phyloP scores from a whole-genome alignment of 2,888 invertebrate species.

The Fabriciana adippe region DNA sequence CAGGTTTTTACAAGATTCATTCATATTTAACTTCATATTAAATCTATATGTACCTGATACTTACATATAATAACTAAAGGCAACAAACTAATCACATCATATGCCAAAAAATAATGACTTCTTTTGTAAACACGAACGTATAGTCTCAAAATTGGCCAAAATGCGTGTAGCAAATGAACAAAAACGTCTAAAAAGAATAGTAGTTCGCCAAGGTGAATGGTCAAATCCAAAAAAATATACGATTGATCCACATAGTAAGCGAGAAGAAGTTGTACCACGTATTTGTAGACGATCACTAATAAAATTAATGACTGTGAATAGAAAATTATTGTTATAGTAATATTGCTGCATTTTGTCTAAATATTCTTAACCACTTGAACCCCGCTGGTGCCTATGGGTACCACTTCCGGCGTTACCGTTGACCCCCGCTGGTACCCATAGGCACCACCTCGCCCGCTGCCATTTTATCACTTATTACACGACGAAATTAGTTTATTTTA shows the following conservation, averaged over 20 bases:
- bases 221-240: conserved; percentile 45
- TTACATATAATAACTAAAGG: conserved; percentile 59
- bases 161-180: conserved; percentile 56
- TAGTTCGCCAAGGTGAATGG: conserved; percentile 49
- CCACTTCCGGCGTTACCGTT: too few relatives aligned
- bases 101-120: conserved; percentile 48
- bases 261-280: conserved; percentile 54
- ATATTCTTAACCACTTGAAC: too few relatives aligned
- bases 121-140: conserved; percentile 61
- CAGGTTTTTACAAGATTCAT: not conserved
- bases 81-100: conserved; percentile 56
- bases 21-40: not conserved
- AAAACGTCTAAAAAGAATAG: conserved; percentile 56
- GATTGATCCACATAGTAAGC: conserved; percentile 52
- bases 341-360: not conserved
- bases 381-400: too few relatives aligned
- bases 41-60: conserved; percentile 40
- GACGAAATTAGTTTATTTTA: too few relatives aligned
- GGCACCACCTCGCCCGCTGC: too few relatives aligned
- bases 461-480: too few relatives aligned
- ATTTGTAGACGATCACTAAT: conserved; percentile 55
- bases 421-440: too few relatives aligned
- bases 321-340: not conserved
- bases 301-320: conserved; percentile 56
- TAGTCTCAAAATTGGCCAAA: conserved; percentile 61